Base-by-base conservation (phyloP, 2,113 vertebrate genomes). In the Dicentrarchus labrax region DNA sequence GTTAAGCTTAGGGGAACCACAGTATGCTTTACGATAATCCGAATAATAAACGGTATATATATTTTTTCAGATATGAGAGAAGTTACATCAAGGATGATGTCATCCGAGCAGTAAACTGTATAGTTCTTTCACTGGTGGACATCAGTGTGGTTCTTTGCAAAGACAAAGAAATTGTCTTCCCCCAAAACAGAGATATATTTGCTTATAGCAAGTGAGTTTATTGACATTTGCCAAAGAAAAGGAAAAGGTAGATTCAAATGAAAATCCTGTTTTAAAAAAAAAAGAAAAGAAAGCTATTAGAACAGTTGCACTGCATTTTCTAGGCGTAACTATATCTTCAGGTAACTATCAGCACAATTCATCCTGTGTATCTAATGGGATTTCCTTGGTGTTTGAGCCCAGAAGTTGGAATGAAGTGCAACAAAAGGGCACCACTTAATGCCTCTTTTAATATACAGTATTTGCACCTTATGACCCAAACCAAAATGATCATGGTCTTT, bases 301-400 rank as follows among this genome's bases (percentile, higher is more conserved):
- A 96, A 92, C 90, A 89, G 87, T 89, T 95, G 94, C 95, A 95
- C 96, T 97, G 93, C 94, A 92, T 96, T 96, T 95, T 87, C 87
- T 96, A 94, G 93, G 87, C 94, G 93, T 96, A 93, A 30, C 30
- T 96, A 94, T 95, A 94, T 96, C 95, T 98, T 98, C 98, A 98
- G 96, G 97, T 98, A 96, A 96, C 91, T 96, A 94, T 97, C 96
- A 98, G 97, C 97, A 97, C 96, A 97, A 97, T 91, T 95, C 89
- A 95, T 93, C 95, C 87, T 94, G 94, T 94, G 94, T 96, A 93
- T 96, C 94, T 90, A 77, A 82, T 87, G 76, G 87, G 92, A 84
- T 93, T 92, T 85, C 85, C 48, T 68, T 22, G 60, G 78, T 86
- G 71, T 90, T 91, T 71, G 68, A 93, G 89, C 86, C 87, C 90